phyloP scores from a whole-genome alignment of 1,140 invertebrate genomes.

The Neelides sp. region DNA sequence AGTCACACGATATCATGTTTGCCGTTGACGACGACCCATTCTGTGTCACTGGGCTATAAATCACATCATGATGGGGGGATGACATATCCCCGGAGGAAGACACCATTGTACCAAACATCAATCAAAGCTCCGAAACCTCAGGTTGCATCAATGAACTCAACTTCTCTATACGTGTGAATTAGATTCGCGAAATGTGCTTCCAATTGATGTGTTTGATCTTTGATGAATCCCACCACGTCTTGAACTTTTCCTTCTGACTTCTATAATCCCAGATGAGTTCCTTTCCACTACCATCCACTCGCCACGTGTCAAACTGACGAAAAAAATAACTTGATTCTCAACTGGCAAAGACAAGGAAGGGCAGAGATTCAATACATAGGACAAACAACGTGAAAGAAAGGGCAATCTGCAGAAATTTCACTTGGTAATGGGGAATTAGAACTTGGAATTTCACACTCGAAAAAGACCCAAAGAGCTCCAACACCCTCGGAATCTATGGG shows the following conservation, averaged over 20 bases:
- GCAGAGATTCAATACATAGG: too few species aligned
- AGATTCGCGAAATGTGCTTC: conserved; percentile 5
- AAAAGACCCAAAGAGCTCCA: too few species aligned
- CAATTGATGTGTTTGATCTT: conserved; percentile 4
- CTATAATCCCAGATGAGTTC: too few species aligned
- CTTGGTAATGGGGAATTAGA: too few species aligned
- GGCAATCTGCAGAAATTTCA: too few species aligned
- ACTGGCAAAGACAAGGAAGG: too few species aligned
- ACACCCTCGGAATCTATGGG: too few species aligned
- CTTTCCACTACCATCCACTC: too few species aligned
- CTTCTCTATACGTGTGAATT: conserved; percentile 7
- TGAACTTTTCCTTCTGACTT: conserved; percentile 5
- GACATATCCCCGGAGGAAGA: conserved; percentile 27
- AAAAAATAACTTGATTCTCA: too few species aligned
- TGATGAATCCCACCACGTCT: not conserved
- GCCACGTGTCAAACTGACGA: too few species aligned
- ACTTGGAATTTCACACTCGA: too few species aligned
- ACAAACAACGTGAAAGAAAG: too few species aligned
- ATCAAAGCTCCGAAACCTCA: not conserved
- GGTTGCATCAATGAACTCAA: conserved; percentile 10
- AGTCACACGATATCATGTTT: conserved; percentile 27
- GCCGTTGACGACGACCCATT: conserved; percentile 20
- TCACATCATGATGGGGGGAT: conserved; percentile 26
- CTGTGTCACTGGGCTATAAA: conserved; percentile 27
- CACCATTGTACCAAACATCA: conserved; percentile 30